Evolutionary conservation across 2,888 invertebrate species (phyloP), one percentile per base, ranked within the genome.

Genomic region (Oscheius sp.): DNA sequence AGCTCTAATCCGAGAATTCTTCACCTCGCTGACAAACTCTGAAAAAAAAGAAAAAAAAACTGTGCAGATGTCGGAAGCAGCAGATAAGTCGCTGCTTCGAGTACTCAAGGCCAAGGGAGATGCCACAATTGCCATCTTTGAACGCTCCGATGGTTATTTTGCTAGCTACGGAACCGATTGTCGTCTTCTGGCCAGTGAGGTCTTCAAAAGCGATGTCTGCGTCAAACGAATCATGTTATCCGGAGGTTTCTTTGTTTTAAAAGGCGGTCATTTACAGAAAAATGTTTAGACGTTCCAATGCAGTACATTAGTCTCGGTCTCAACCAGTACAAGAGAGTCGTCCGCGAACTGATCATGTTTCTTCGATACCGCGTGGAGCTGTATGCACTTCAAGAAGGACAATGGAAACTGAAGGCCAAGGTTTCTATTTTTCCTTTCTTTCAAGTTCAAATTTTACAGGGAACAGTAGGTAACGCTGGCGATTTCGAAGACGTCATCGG

Each of bases 401-500:
- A 73, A 47, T 85, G 81, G 79, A 66, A 50, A n/a, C 60, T 84
- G 58, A 77, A 73, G 29, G 79, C 81, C n/a, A 75, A 78, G 68
- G 78, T 73, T 11, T 59, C 35, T 29, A 60, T 70, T 55, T 55
- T 13, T 10, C n/a, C 63, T 1, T 63, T 9, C 37, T 21, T 3
- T 1, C 7, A 9, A 4, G 53, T 10, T n/a, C 11, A 3, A 13
- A 5, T 57, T 0, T 48, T 70, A 9, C 11, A 78, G 74, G 86
- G 86, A 9, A 79, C 80, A 5, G 76, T 82, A 2, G 83, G 82
- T 11, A 85, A 85, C 70, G 74, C 81, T 35, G 81, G 75, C 7
- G 85, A 84, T 29, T 86, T 86, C 59, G 83, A 84, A 57, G 83
- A 85, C 2, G 76, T 85, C 32, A 78, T 85, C 35, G 85, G 82